These are phyloP conservation scores for Candidula unifasciata DNA, from an alignment of 2,888 invertebrate genomes.

Conservation along the genomic window DNA sequence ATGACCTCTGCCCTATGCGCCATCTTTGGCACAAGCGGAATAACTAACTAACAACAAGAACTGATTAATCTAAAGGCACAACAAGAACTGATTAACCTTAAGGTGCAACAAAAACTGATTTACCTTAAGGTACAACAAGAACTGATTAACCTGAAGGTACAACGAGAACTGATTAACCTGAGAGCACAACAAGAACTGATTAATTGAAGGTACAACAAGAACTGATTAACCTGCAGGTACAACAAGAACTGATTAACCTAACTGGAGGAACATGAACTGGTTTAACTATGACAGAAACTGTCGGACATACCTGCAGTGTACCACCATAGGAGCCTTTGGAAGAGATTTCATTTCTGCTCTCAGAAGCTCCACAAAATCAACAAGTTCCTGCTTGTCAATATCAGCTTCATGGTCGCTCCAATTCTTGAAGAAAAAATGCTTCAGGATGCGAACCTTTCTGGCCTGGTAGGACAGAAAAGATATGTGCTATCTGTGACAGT, in stretches of 20 bases:
- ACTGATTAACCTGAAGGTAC: too few relatives aligned
- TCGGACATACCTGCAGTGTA: conserved; percentile 54
- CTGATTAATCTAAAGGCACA: too few relatives aligned
- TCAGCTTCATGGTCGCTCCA: conserved; percentile 51
- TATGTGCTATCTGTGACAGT: neutral
- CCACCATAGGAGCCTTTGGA: conserved; percentile 47
- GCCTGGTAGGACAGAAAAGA: conserved; percentile 6
- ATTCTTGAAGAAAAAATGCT: conserved; percentile 49
- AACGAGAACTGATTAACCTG: too few relatives aligned
- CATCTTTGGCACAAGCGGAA: too few relatives aligned
- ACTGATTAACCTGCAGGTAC: neutral
- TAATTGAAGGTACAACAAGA: too few relatives aligned
- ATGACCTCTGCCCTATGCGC: too few relatives aligned
- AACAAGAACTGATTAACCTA: neutral
- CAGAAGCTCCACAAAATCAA: conserved; percentile 51
- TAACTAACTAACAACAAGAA: too few relatives aligned
- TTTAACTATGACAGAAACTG: too few relatives aligned
- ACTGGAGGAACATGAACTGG: neutral
- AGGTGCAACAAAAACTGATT: too few relatives aligned
- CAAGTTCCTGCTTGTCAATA: conserved; percentile 32
- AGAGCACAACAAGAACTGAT: too few relatives aligned
- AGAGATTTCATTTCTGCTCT: conserved; percentile 30
- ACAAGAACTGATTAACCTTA: too few relatives aligned
- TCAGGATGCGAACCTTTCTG: conserved; percentile 32
- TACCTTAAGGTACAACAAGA: too few relatives aligned